A percentile compares a stretch with the other conserved stretches of the same genome.
Conservation (phyloP, 2,888 invertebrate species). For the Mythimna lalbum region DNA sequence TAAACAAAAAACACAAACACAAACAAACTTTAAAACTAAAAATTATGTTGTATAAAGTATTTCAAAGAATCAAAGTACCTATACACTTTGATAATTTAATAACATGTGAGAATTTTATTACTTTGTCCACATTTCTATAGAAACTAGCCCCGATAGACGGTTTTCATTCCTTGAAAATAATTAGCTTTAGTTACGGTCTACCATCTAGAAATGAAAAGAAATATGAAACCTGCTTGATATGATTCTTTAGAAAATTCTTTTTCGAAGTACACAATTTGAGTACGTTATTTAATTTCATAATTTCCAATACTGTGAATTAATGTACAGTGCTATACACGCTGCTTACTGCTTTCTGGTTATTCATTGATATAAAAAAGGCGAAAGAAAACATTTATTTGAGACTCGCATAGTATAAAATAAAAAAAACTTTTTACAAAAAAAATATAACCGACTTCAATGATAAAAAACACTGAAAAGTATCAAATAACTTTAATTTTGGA, state of each 20-base stretch:
- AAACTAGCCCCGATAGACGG: not conserved
- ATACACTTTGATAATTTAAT: slow-evolving; percentile 13
- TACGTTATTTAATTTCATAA: not conserved
- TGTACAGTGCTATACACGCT: not conserved
- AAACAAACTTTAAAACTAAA: too few relatives aligned
- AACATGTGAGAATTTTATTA: slow-evolving; percentile 6
- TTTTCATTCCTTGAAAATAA: slow-evolving; percentile 32
- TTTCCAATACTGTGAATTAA: not conserved
- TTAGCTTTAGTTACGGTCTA: slow-evolving; percentile 10
- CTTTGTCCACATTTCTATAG: slow-evolving; percentile 26
- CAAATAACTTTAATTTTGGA: too few relatives aligned
- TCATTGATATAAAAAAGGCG: too few relatives aligned
- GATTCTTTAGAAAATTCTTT: slow-evolving; percentile 23
- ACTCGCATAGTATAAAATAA: too few relatives aligned
- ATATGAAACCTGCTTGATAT: slow-evolving; percentile 15
- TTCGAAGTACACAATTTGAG: slow-evolving; percentile 1
- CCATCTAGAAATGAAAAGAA: slow-evolving; percentile 16
- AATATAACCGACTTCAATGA: too few relatives aligned
- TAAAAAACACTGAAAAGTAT: too few relatives aligned
- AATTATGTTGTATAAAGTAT: too few relatives aligned
- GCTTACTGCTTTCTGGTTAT: too few relatives aligned
- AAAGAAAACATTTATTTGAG: too few relatives aligned
- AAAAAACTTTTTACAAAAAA: too few relatives aligned
- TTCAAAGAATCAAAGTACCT: slow-evolving; percentile 32
- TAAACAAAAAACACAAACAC: too few relatives aligned